phyloP scores from a whole-genome alignment of 2,797 vertebrate species.

The Mormyrus proboscirostris region DNA sequence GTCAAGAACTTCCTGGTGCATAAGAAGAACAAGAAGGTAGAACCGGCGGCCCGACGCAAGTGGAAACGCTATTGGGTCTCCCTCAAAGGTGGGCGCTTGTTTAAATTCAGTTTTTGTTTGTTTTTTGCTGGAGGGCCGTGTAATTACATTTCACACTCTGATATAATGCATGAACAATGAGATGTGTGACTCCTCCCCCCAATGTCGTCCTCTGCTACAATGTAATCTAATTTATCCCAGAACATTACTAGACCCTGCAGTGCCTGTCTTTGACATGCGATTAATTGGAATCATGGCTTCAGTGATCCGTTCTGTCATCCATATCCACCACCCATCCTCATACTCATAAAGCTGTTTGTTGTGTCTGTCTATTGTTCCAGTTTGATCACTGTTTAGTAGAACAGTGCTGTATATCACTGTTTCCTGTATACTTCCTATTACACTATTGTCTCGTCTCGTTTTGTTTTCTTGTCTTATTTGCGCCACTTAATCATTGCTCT shows the following conservation, averaged over 20 bases:
- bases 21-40: slow-evolving; percentile 96
- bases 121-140: neutral
- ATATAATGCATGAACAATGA: neutral
- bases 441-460: neutral
- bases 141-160: neutral
- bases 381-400: neutral
- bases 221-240: slow-evolving; percentile 27
- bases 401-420: neutral
- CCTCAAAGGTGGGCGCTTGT: slow-evolving; percentile 72
- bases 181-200: neutral
- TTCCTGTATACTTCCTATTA: neutral
- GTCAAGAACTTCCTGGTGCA: slow-evolving; percentile 96
- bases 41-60: slow-evolving; percentile 82
- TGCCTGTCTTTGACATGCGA: slow-evolving; percentile 23
- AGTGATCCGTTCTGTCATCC: neutral
- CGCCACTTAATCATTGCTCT: neutral
- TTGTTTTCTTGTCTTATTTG: neutral
- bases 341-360: neutral
- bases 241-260: slow-evolving; percentile 27
- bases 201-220: neutral
- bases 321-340: neutral
- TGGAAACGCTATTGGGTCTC: slow-evolving; percentile 98
- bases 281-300: slow-evolving; percentile 22
- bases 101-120: neutral
- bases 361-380: neutral